Evolutionary conservation across 2,888 invertebrate species (phyloP), one percentile per base, ranked within the genome.

Genomic region (Xestia ashworthii): DNA sequence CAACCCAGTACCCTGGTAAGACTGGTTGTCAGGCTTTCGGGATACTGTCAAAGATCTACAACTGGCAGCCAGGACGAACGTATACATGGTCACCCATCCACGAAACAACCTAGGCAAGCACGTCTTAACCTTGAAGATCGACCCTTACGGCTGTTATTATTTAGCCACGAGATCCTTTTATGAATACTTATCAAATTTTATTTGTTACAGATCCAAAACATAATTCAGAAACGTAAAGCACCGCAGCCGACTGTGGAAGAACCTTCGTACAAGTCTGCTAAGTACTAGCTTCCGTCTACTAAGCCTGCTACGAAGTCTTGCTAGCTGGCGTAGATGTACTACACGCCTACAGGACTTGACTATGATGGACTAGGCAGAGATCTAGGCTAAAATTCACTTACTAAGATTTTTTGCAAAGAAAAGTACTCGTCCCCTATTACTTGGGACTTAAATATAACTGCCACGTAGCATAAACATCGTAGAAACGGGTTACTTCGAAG

Each of bases 151-250:
- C 8, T 22, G 50, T 50, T 22, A 50, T 50, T 22, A 50, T 22
- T 50, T 50, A 50, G 9, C 50, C 50, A 22, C 22, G 22, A 53
- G 22, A 19, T 11, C 12, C 5, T 55, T 55, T n/a, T 11, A 22
- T 22, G 53, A 53, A 22, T 22, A 9, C 53, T 48, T 19, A 60
- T 19, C 1, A 11, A 25, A 12, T 4, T 55, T 38, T 44, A n/a
- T 44, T 91, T 88, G 92, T 96, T 88, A 65, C 94, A 97, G 97
- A 98, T 97, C 83, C 97, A 97, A 93, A 98, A 98, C 91, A 99
- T 99, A 89, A 99, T 99, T 91, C 98, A 99, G 90, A 99, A 99
- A 92, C 97, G 98, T 32, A 99, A 98, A 94, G 97, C 97, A 0
- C 97, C 97, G 0, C 92, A 95, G 12, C 93, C 94, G 5, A 94